Percentiles rank a stretch among this genome's conserved stretches.
Evolutionary conservation across 64 coral and sea anemone species (phyloP).

Genomic region (Actinia tenebrosa): DNA sequence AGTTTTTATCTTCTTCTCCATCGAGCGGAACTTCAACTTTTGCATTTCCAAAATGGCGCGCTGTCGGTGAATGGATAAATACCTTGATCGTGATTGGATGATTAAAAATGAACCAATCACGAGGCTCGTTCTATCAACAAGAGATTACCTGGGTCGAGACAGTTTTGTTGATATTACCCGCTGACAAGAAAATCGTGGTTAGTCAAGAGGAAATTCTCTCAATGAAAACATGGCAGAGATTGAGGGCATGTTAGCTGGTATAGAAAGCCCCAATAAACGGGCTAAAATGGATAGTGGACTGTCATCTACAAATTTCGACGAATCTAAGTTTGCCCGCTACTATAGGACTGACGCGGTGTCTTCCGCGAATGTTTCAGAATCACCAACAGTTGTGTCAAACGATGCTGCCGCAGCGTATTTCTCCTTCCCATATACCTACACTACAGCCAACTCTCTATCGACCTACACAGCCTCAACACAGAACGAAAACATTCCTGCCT

Average conservation of each 20-base stretch:
- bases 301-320: constrained; percentile 94
- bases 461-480: constrained; percentile 77
- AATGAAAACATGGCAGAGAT: constrained; percentile 96
- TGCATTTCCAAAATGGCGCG: constrained; percentile 86
- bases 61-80: constrained; percentile 16
- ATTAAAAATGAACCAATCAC: constrained; percentile 52
- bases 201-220: constrained; percentile 81
- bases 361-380: constrained; percentile 74
- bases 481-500: constrained; percentile 66
- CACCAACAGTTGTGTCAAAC: constrained; percentile 69
- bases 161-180: constrained; percentile 95
- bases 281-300: constrained; percentile 95
- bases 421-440: constrained; percentile 83
- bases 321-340: constrained; percentile 98
- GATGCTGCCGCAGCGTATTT: constrained; percentile 70
- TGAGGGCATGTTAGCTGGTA: constrained; percentile 88
- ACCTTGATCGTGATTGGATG: constrained; percentile 59
- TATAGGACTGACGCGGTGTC: constrained; percentile 89
- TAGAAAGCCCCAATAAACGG: constrained; percentile 97
- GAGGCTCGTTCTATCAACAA: background rate
- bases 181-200: constrained; percentile 79
- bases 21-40: background rate
- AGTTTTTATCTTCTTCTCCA: constrained; percentile 50
- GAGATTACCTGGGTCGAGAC: constrained; percentile 83
- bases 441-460: constrained; percentile 54